Conservation (phyloP, 2,888 invertebrate genomes). For the Caenorhabditis virilis region DNA sequence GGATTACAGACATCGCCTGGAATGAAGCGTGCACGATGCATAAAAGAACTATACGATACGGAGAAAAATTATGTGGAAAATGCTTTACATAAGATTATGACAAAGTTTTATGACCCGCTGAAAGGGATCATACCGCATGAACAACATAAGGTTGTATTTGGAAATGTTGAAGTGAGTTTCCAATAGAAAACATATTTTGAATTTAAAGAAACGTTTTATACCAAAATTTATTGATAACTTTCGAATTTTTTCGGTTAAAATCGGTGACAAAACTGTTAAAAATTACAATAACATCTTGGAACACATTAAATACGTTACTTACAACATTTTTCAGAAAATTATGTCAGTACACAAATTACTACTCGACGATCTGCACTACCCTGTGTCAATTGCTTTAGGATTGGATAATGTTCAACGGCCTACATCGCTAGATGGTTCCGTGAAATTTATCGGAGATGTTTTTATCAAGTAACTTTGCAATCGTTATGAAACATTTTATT, state of each 20-base stretch:
- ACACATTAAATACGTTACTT: too few species aligned
- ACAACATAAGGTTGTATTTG: conserved; percentile 83
- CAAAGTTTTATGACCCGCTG: conserved; percentile 73
- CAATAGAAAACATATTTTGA: too few species aligned
- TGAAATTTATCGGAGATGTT: conserved; percentile 77
- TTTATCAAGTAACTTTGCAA: conserved; percentile 79
- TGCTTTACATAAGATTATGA: conserved; percentile 76
- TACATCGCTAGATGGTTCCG: conserved; percentile 5
- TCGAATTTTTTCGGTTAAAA: too few species aligned
- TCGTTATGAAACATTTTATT: conserved; percentile 1
- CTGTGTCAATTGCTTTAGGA: conserved; percentile 43
- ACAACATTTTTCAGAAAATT: conserved; percentile 47
- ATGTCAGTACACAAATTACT: conserved; percentile 43
- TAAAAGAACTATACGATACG: conserved; percentile 87
- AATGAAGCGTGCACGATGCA: conserved; percentile 81
- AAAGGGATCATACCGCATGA: conserved; percentile 77
- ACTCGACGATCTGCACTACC: conserved; percentile 46
- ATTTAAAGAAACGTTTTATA: too few species aligned
- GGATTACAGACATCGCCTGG: conserved; percentile 20
- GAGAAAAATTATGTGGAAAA: conserved; percentile 90
- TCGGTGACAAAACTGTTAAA: too few species aligned
- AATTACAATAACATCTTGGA: too few species aligned
- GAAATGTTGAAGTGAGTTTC: conserved; percentile 83
- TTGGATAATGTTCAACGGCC: conserved; percentile 26
- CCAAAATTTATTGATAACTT: too few species aligned